Conservation (phyloP, 2,113 vertebrate species). For the Mungos mungo region DNA sequence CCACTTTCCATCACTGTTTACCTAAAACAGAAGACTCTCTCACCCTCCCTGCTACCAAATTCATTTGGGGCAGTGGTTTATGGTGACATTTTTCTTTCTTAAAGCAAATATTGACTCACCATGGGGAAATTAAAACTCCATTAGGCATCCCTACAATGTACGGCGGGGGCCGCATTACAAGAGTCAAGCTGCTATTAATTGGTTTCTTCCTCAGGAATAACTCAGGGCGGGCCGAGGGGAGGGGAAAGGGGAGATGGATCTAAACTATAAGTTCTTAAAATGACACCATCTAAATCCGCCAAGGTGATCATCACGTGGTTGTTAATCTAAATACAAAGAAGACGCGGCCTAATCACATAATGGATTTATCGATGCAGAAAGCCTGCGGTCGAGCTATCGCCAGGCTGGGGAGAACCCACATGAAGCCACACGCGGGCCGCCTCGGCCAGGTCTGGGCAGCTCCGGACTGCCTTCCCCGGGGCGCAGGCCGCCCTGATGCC, state of each 20-base stretch:
- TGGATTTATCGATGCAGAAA: constrained; percentile 62
- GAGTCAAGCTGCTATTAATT: constrained; percentile 82
- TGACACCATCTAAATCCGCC: constrained; percentile 81
- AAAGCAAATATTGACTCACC: constrained; percentile 84
- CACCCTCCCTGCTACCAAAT: constrained; percentile 48
- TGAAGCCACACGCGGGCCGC: constrained; percentile 15
- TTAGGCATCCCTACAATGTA: constrained; percentile 81
- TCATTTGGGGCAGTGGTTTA: constrained; percentile 72
- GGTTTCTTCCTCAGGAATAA: constrained; percentile 82
- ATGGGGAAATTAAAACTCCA: constrained; percentile 87
- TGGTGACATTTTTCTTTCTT: constrained; percentile 79
- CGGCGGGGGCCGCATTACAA: constrained; percentile 75
- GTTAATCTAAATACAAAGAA: constrained; percentile 78
- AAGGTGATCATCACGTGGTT: constrained; percentile 78
- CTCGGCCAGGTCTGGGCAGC: constrained; percentile 55
- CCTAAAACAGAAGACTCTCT: not conserved
- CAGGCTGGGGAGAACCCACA: constrained; percentile 22
- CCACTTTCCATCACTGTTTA: not conserved
- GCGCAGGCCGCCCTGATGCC: not conserved
- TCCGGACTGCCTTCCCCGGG: constrained; percentile 38
- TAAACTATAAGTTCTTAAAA: constrained; percentile 79
- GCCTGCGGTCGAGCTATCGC: constrained; percentile 51
- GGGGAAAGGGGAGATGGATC: constrained; percentile 68
- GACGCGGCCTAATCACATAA: constrained; percentile 58
- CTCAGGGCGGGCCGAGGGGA: constrained; percentile 71